Conservation (phyloP, 2,888 invertebrate species). For the Cerastoderma edule region DNA sequence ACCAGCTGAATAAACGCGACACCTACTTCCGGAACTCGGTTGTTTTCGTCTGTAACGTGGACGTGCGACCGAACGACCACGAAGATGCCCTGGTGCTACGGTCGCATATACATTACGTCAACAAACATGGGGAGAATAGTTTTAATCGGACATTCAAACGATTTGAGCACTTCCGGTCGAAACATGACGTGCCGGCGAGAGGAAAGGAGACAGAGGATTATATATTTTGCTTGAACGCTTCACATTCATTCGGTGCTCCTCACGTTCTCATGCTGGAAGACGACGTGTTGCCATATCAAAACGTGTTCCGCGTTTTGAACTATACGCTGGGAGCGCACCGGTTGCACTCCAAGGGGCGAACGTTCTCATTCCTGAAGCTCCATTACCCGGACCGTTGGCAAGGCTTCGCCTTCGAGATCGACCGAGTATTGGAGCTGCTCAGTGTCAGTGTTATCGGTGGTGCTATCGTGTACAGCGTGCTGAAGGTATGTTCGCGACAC, state of each 20-base stretch:
- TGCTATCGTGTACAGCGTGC: slow-evolving; percentile 36
- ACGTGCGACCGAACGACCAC: slow-evolving; percentile 66
- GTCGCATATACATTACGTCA: slow-evolving; percentile 61
- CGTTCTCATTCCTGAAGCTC: slow-evolving; percentile 76
- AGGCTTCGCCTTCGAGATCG: slow-evolving; percentile 72
- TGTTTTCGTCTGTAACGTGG: slow-evolving; percentile 79
- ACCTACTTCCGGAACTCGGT: slow-evolving; percentile 55
- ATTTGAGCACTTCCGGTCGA: slow-evolving; percentile 23
- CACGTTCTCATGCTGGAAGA: slow-evolving; percentile 80
- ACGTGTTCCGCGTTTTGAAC: slow-evolving; percentile 71
- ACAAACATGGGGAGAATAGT: slow-evolving; percentile 60
- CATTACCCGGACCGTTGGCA: slow-evolving; percentile 81
- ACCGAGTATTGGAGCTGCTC: slow-evolving; percentile 74
- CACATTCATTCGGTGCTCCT: slow-evolving; percentile 62
- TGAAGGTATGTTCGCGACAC: slow-evolving; percentile 18
- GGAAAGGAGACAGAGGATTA: slow-evolving; percentile 80
- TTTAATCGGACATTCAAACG: slow-evolving; percentile 25
- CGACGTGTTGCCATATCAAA: slow-evolving; percentile 76
- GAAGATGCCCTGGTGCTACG: slow-evolving; percentile 66
- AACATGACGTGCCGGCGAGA: slow-evolving; percentile 28
- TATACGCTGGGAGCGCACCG: slow-evolving; percentile 41
- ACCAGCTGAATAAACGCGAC: slow-evolving; percentile 54
- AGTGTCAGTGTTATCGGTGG: slow-evolving; percentile 68
- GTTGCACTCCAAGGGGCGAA: slow-evolving; percentile 16
- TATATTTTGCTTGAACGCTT: slow-evolving; percentile 76